phyloP scores from a whole-genome alignment of 1,140 invertebrate genomes.

The Macrostomum lignano region DNA sequence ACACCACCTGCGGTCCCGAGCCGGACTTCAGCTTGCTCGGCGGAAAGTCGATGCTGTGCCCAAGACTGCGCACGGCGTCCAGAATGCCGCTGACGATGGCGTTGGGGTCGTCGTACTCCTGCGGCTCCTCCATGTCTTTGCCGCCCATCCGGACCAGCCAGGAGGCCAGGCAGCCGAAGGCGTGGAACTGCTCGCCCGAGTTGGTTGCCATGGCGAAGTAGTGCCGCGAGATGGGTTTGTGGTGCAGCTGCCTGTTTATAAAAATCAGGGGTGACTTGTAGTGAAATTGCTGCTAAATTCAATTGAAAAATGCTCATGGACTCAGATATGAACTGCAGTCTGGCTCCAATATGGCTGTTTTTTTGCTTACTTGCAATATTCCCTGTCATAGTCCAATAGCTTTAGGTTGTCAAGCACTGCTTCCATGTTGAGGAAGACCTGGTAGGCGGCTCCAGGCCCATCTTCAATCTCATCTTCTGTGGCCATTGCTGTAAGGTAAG shows the following conservation, averaged over 20 bases:
- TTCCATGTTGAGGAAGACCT: too few relatives aligned
- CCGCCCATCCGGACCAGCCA: slow-evolving; percentile 64
- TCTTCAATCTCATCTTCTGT: too few relatives aligned
- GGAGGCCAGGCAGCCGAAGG: slow-evolving; percentile 57
- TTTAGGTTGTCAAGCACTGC: too few relatives aligned
- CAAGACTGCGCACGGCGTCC: slow-evolving; percentile 40
- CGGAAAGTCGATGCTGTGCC: slow-evolving; percentile 48
- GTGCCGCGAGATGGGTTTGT: slow-evolving; percentile 35
- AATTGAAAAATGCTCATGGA: too few relatives aligned
- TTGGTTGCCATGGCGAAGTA: slow-evolving; percentile 71
- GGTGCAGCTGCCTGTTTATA: not conserved
- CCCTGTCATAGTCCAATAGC: too few relatives aligned
- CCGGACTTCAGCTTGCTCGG: slow-evolving; percentile 65
- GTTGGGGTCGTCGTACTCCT: slow-evolving; percentile 80
- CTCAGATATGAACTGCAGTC: too few relatives aligned
- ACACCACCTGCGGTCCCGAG: slow-evolving; percentile 52
- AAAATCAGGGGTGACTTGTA: too few relatives aligned
- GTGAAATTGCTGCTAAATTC: too few relatives aligned
- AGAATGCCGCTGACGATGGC: slow-evolving; percentile 52
- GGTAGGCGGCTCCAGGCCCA: too few relatives aligned
- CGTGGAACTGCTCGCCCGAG: slow-evolving; percentile 77
- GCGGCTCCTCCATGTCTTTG: slow-evolving; percentile 48
- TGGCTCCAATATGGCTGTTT: too few relatives aligned
- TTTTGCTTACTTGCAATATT: too few relatives aligned
- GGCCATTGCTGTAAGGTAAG: too few relatives aligned